These are phyloP conservation scores for Girardinus metallicus DNA, from an alignment of 2,797 vertebrate species.

Conservation along the genomic window DNA sequence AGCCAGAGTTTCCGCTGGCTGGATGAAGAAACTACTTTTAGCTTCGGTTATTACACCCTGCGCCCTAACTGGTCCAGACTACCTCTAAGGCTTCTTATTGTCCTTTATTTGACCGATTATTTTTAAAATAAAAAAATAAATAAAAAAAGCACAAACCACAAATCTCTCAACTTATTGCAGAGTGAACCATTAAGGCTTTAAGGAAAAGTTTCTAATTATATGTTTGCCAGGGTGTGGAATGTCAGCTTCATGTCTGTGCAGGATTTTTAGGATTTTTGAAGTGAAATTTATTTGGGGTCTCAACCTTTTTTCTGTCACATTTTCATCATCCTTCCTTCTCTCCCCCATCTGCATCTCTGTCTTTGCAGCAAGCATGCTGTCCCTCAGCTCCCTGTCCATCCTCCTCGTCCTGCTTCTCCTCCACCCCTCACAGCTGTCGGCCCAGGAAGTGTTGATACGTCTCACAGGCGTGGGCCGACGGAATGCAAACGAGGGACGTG, in stretches of 20 bases:
- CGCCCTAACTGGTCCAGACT: slow-evolving; percentile 53
- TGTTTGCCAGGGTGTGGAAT: slow-evolving; percentile 61
- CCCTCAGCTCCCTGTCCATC: slow-evolving; percentile 59
- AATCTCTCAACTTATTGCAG: slow-evolving; percentile 49
- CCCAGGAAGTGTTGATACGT: slow-evolving; percentile 76
- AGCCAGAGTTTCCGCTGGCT: slow-evolving; percentile 75
- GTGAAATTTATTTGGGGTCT: slow-evolving; percentile 51
- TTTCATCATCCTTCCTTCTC: slow-evolving; percentile 9
- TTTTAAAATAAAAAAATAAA: slow-evolving; percentile 45
- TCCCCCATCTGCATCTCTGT: slow-evolving; percentile 7
- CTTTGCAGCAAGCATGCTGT: slow-evolving; percentile 72
- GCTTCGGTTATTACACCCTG: slow-evolving; percentile 57
- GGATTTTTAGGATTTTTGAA: slow-evolving; percentile 65
- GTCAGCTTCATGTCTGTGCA: slow-evolving; percentile 42
- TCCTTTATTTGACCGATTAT: slow-evolving; percentile 56
- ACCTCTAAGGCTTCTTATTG: slow-evolving; percentile 33
- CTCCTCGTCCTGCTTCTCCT: slow-evolving; percentile 62
- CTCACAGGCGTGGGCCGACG: slow-evolving; percentile 80
- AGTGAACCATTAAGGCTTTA: slow-evolving; percentile 59
- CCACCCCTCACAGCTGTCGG: slow-evolving; percentile 41
- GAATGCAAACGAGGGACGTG: slow-evolving; percentile 84
- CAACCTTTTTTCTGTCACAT: neutral
- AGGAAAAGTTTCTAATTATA: slow-evolving; percentile 69
- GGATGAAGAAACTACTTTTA: slow-evolving; percentile 73
- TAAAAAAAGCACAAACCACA: slow-evolving; percentile 59